These are phyloP conservation scores for Coelopa frigida DNA, from an alignment of 1,140 invertebrate species.

Conservation along the genomic window DNA sequence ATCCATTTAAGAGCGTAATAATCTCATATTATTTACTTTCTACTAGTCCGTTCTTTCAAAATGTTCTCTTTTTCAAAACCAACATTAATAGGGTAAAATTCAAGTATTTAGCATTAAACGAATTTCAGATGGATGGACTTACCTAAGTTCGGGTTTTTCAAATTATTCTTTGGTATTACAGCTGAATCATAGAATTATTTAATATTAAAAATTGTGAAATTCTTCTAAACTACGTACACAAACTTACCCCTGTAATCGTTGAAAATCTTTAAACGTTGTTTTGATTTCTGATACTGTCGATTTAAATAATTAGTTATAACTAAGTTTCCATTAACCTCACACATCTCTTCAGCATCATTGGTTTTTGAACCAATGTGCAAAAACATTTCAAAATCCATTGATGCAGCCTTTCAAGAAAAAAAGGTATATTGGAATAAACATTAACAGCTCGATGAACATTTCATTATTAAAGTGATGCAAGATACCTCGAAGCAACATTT, in stretches of 20 bases:
- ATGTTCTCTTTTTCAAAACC: too few species aligned
- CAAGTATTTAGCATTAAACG: too few species aligned
- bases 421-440: too few species aligned
- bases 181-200: too few species aligned
- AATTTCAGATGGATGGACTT: too few species aligned
- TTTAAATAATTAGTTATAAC: slow-evolving; percentile 5
- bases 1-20: too few species aligned
- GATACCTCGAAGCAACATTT: slow-evolving; percentile 5
- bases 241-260: slow-evolving; percentile 6
- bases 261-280: background rate
- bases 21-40: too few species aligned
- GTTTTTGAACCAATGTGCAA: background rate
- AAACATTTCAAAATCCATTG: slow-evolving; percentile 9
- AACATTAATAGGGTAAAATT: too few species aligned
- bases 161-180: background rate
- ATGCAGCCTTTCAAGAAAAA: background rate
- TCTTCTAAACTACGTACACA: background rate
- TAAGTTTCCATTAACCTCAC: slow-evolving; percentile 7
- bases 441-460: too few species aligned
- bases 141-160: slow-evolving; percentile 1
- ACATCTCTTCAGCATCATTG: background rate
- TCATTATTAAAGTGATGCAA: too few species aligned
- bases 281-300: slow-evolving; percentile 2
- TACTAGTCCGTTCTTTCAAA: too few species aligned
- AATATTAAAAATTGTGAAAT: background rate